phyloP scores from a whole-genome alignment of 2,113 vertebrate species.

The Crotalus helleri region DNA sequence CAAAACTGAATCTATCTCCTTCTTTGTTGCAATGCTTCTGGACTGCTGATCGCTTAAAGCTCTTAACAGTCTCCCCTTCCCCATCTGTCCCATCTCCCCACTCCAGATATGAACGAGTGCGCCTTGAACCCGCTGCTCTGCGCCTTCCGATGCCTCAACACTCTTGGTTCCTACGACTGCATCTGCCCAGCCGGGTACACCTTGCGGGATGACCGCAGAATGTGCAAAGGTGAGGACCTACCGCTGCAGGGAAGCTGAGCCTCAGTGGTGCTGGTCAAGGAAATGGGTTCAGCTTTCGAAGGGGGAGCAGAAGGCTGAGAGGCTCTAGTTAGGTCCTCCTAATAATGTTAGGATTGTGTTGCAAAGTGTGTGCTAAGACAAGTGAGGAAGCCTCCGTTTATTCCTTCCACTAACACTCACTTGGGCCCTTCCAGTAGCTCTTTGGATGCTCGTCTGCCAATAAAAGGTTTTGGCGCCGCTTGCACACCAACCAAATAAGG shows the following conservation, averaged over 20 bases:
- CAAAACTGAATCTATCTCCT: background rate
- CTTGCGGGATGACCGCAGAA: conserved; percentile 86
- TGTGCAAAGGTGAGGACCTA: conserved; percentile 84
- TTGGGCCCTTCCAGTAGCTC: too few species aligned
- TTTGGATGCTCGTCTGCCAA: background rate
- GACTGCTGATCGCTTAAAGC: background rate
- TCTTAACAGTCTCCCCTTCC: background rate
- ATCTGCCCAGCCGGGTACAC: conserved; percentile 88
- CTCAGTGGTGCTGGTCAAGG: background rate
- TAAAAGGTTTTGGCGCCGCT: background rate
- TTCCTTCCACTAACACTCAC: too few species aligned
- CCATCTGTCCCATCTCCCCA: background rate
- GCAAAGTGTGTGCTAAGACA: too few species aligned
- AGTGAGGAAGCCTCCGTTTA: too few species aligned
- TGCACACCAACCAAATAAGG: background rate
- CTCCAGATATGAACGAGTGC: conserved; percentile 89
- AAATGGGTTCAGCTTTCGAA: background rate
- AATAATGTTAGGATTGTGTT: background rate
- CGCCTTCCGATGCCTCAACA: conserved; percentile 94
- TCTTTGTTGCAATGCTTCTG: background rate
- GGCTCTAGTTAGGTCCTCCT: too few species aligned
- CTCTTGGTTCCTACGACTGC: conserved; percentile 88
- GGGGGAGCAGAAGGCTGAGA: background rate
- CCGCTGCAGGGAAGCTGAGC: fast-evolving
- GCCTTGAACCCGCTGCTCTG: conserved; percentile 88